These are phyloP conservation scores for Stenolophus ochropezus DNA, from an alignment of 2,888 invertebrate species.

Conservation along the genomic window DNA sequence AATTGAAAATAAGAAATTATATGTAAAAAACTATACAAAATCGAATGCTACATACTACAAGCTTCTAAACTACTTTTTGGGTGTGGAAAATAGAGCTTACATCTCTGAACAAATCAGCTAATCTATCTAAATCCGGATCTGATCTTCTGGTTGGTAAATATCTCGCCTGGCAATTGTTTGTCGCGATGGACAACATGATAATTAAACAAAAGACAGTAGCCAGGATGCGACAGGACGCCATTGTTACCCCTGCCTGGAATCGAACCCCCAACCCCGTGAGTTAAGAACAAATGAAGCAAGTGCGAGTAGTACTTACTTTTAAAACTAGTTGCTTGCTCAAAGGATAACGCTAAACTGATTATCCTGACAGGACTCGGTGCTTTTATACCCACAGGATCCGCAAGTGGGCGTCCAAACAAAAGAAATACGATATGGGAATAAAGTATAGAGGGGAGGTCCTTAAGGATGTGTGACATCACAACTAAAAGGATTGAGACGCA, in stretches of 20 bases:
- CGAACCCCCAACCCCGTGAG: not conserved
- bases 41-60: not conserved
- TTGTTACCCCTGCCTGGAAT: constrained; percentile 1
- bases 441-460: not conserved
- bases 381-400: not conserved
- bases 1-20: no score
- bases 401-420: constrained; percentile 22
- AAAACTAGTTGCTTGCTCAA: not conserved
- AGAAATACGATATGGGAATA: constrained; percentile 14
- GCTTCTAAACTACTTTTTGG: not conserved
- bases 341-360: constrained; percentile 9
- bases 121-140: constrained; percentile 67
- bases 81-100: constrained; percentile 63
- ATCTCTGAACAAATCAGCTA: constrained; percentile 67
- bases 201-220: constrained; percentile 12
- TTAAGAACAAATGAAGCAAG: not conserved
- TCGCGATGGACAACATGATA: not conserved
- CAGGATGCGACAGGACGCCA: constrained; percentile 19
- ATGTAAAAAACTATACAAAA: not conserved
- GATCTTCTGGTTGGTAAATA: constrained; percentile 68
- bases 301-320: not conserved
- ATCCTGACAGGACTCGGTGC: not conserved
- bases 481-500: no score
- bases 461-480: not conserved
- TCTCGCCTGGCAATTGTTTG: constrained; percentile 63